Conservation (phyloP, 2,113 vertebrate species). For the Phocoena phocoena region DNA sequence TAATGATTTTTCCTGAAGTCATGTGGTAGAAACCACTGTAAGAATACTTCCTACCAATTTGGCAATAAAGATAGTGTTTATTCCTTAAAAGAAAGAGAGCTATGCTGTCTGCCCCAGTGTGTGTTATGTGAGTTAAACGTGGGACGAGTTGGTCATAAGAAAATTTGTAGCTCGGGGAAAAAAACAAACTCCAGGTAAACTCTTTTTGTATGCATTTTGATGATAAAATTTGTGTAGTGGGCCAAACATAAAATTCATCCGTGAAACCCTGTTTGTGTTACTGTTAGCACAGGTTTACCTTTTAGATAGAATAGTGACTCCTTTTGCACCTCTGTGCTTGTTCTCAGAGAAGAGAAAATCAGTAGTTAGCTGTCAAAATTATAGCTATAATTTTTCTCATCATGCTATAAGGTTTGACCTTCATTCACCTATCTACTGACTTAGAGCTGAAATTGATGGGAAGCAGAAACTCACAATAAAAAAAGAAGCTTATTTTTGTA, state of each 20-base stretch:
- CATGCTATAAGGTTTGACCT: constrained; percentile 1
- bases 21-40: not conserved
- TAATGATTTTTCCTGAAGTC: not conserved
- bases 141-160: not conserved
- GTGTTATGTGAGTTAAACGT: not conserved
- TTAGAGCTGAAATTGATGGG: constrained; percentile 12
- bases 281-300: not conserved
- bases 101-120: not conserved
- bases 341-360: not conserved
- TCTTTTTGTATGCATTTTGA: not conserved
- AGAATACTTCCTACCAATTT: not conserved
- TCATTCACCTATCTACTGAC: not conserved
- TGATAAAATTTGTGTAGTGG: not conserved
- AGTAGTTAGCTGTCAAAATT: not conserved
- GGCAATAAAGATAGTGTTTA: not conserved
- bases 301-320: not conserved
- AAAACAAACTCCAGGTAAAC: not conserved
- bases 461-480: constrained; percentile 23
- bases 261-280: not conserved
- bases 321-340: not conserved
- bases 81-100: not conserved
- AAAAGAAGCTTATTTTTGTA: constrained; percentile 24
- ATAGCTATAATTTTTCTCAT: not conserved
- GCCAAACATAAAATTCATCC: not conserved
- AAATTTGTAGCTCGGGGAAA: not conserved